phyloP scores from a whole-genome alignment of 2,113 vertebrate genomes.

The Phylloscopus trochilus region DNA sequence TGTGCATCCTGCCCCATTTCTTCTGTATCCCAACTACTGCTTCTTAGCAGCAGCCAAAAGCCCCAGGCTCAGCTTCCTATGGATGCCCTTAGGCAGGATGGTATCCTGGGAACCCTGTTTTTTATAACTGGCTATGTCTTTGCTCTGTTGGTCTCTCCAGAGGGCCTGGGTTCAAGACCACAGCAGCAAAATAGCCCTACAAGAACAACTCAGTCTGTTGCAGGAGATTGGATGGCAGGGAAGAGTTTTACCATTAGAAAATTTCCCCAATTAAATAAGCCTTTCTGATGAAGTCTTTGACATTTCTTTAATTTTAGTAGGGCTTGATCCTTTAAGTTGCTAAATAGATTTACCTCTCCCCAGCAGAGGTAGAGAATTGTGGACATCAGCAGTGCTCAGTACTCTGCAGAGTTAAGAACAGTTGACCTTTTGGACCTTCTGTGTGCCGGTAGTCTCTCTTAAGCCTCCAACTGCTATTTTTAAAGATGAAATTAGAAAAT shows the following conservation, averaged over 20 bases:
- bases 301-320: neutral
- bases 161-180: neutral
- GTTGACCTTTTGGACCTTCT: neutral
- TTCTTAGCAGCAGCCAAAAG: neutral
- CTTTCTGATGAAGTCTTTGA: neutral
- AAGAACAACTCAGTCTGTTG: neutral
- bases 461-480: neutral
- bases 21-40: neutral
- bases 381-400: neutral
- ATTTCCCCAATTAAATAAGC: neutral
- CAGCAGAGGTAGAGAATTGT: neutral
- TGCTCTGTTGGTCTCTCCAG: neutral
- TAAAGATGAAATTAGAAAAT: neutral
- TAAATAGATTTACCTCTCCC: neutral
- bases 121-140: neutral
- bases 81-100: neutral
- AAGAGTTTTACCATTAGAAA: neutral
- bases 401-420: neutral
- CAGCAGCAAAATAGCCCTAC: neutral
- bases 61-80: neutral
- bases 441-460: neutral
- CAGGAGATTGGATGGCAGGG: neutral
- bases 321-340: neutral
- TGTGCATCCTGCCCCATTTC: neutral
- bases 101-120: neutral